Conservation (phyloP, 2,113 vertebrate genomes). For the Fregata magnificens region DNA sequence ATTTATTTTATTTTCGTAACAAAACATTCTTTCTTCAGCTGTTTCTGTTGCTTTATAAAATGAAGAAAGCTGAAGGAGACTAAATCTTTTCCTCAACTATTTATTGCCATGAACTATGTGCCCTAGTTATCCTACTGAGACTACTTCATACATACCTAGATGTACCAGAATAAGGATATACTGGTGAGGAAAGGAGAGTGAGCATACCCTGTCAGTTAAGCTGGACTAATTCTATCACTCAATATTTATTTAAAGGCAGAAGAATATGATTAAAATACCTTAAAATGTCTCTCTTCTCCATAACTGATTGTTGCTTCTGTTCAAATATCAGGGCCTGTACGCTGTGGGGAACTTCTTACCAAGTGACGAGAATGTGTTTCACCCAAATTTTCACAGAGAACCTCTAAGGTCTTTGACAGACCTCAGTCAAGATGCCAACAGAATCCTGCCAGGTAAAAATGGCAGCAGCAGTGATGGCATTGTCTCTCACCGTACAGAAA, state of each 20-base stretch:
- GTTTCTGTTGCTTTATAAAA: background rate
- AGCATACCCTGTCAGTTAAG: background rate
- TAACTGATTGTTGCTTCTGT: slow-evolving; percentile 37
- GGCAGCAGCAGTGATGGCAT: slow-evolving; percentile 76
- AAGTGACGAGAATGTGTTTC: slow-evolving; percentile 80
- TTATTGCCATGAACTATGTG: background rate
- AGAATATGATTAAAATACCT: background rate
- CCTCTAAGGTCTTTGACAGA: slow-evolving; percentile 85
- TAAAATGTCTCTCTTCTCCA: background rate
- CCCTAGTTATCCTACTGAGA: background rate
- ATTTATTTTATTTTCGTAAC: background rate
- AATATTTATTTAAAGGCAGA: background rate
- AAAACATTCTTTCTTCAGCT: background rate
- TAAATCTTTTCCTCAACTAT: background rate
- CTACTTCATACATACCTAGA: background rate
- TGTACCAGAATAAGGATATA: background rate
- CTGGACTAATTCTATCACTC: background rate
- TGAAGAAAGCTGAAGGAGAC: background rate
- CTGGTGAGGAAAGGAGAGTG: background rate
- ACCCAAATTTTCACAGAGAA: slow-evolving; percentile 69
- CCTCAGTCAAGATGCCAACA: slow-evolving; percentile 85
- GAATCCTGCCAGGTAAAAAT: slow-evolving; percentile 87
- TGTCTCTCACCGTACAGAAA: slow-evolving; percentile 80
- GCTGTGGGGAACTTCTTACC: slow-evolving; percentile 96
- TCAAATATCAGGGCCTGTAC: slow-evolving; percentile 84